A percentile compares a stretch with the other conserved stretches of the same genome.
Evolutionary conservation across 2,888 invertebrate genomes (phyloP).

Genomic region (Sepioteuthis lessoniana): DNA sequence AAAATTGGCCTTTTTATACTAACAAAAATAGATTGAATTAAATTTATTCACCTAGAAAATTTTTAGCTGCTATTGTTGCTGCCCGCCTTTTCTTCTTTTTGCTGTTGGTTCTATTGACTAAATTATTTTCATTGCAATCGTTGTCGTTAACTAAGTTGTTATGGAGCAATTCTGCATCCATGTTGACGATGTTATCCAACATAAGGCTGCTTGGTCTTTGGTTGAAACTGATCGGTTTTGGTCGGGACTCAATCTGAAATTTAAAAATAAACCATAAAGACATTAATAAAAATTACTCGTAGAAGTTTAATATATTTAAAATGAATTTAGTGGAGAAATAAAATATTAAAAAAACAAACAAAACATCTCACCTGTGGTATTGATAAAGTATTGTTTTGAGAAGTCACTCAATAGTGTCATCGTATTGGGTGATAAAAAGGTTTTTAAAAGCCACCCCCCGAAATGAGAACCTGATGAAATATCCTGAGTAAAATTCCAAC

Average conservation of each 20-base stretch:
- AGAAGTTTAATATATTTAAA: not conserved
- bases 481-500: not conserved
- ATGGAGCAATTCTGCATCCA: slow-evolving; percentile 65
- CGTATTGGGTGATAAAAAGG: not conserved
- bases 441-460: not conserved
- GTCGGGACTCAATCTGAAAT: slow-evolving; percentile 65
- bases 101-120: slow-evolving; percentile 56
- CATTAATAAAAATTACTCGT: not conserved
- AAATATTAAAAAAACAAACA: too few relatives aligned
- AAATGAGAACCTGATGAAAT: not conserved
- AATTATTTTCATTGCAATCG: slow-evolving; percentile 56
- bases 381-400: not conserved
- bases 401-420: not conserved
- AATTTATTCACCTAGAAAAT: slow-evolving; percentile 65
- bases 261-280: not conserved
- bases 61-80: slow-evolving; percentile 67
- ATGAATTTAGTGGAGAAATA: too few relatives aligned
- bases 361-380: not conserved
- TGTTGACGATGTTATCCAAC: slow-evolving; percentile 65
- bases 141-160: slow-evolving; percentile 59
- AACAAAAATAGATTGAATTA: not conserved
- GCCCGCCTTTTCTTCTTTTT: slow-evolving; percentile 68
- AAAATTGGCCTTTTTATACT: not conserved
- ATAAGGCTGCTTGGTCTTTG: slow-evolving; percentile 66
- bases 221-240: slow-evolving; percentile 58